Conservation (phyloP, 2,113 vertebrate species). For the Poecile atricapillus region DNA sequence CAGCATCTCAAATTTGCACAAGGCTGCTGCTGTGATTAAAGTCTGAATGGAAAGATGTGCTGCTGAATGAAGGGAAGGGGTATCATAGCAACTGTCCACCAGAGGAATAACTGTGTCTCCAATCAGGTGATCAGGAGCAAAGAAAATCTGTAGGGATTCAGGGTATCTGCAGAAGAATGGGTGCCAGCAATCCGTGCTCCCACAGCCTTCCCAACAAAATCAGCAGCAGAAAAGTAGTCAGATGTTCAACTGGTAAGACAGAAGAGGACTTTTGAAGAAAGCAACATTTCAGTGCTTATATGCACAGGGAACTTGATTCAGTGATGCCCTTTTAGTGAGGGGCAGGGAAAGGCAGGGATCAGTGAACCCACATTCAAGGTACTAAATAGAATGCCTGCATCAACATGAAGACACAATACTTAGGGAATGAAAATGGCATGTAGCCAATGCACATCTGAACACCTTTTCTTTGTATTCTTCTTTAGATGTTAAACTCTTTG, state of each 20-base stretch:
- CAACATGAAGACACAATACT: not conserved
- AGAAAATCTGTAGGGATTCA: not conserved
- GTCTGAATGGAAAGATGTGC: not conserved
- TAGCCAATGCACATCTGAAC: not conserved
- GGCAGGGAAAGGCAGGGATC: not conserved
- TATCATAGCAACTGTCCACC: not conserved
- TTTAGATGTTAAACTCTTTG: not conserved
- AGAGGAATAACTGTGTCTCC: not conserved
- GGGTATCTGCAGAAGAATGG: not conserved
- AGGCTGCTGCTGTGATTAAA: not conserved
- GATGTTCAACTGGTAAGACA: not conserved
- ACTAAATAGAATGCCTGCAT: not conserved
- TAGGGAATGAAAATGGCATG: not conserved
- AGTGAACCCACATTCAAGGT: not conserved
- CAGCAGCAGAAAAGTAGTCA: not conserved
- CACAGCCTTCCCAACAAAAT: not conserved
- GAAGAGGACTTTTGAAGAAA: not conserved
- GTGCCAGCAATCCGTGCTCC: not conserved
- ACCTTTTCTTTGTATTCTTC: not conserved
- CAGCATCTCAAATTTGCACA: not conserved
- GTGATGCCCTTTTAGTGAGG: not conserved
- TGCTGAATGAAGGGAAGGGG: not conserved
- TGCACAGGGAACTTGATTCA: not conserved
- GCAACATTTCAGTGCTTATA: not conserved
- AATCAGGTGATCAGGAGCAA: not conserved